Conservation (phyloP, 2,113 vertebrate species). For the Geococcyx californianus region DNA sequence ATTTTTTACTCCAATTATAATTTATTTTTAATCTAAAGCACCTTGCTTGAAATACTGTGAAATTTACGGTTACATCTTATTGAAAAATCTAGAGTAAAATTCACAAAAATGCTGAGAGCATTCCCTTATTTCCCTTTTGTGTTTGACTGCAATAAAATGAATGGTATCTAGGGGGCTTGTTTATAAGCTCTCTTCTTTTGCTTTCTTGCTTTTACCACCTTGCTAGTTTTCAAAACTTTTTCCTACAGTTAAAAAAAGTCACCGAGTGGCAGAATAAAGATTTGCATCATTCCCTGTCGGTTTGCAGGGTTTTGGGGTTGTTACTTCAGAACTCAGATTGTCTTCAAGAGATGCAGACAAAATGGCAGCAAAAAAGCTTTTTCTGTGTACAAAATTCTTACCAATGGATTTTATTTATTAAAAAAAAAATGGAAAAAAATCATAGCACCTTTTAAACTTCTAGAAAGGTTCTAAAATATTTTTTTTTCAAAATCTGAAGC, state of each 20-base stretch:
- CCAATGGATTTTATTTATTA: neutral
- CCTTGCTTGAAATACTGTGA: neutral
- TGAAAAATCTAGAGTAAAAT: neutral
- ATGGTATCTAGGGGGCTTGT: neutral
- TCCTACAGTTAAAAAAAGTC: neutral
- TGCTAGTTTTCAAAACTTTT: neutral
- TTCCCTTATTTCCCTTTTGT: neutral
- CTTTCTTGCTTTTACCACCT: neutral
- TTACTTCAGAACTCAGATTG: neutral
- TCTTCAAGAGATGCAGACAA: neutral
- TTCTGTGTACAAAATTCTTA: neutral
- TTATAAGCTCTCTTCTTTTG: neutral
- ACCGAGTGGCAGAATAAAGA: neutral
- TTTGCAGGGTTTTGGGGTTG: neutral
- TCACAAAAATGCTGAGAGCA: neutral
- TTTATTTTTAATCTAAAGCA: neutral
- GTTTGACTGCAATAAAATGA: neutral
- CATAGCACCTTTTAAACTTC: neutral
- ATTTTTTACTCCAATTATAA: neutral
- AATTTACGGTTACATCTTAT: neutral
- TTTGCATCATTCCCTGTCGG: neutral
- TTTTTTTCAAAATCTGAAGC: neutral
- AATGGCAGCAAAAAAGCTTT: neutral
- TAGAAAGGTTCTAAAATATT: neutral
- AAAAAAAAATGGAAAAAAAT: neutral